Evolutionary conservation across 2,113 vertebrate genomes (phyloP).

Genomic region (Phylloscopus trochiloides): DNA sequence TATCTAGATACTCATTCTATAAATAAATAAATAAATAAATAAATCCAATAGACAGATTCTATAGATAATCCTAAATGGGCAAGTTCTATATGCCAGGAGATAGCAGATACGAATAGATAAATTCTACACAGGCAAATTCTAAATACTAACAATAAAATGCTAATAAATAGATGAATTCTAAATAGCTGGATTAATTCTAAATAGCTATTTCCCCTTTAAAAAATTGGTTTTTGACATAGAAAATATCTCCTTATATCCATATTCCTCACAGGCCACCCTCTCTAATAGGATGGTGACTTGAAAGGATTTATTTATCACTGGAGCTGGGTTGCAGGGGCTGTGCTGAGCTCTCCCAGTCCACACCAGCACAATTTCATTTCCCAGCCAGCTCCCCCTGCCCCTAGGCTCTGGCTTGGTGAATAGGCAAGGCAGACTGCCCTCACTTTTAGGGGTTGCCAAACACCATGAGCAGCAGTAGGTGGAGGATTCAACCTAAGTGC

Average conservation of each 20-base stretch:
- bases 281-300: background rate
- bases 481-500: rapidly evolving
- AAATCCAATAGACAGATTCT: background rate
- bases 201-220: background rate
- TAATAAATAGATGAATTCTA: background rate
- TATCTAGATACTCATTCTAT: background rate
- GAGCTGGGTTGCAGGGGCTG: background rate
- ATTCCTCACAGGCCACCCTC: background rate
- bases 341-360: background rate
- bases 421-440: background rate
- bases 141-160: background rate
- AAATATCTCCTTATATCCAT: background rate
- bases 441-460: background rate
- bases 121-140: background rate
- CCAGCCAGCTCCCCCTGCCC: background rate
- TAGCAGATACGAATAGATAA: background rate
- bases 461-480: rapidly evolving
- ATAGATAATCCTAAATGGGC: background rate
- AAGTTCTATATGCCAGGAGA: background rate
- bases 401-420: background rate
- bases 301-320: background rate
- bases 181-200: background rate
- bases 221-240: background rate
- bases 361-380: background rate
- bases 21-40: background rate